Base-by-base conservation (phyloP, 2,888 invertebrate species). In the Drosophila neotestacea region DNA sequence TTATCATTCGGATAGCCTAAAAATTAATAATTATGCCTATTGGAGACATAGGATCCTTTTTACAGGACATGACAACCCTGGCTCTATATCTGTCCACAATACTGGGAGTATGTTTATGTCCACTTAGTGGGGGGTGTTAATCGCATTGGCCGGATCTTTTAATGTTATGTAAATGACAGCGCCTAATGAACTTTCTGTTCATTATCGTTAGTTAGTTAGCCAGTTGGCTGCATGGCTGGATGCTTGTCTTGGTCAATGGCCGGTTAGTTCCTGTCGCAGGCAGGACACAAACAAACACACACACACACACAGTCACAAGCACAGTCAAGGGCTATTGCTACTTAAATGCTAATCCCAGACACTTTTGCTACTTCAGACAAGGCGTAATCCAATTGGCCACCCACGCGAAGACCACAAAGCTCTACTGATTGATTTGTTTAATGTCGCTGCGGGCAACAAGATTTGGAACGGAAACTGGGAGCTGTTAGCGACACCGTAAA, bases 91-190 rank as follows among this genome's bases (percentile, higher is more conserved):
- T 60, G 60, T 61, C 51, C 16, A 48, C 4, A 13, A 16, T 9
- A 4, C 13, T 4, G 70, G 38, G 32, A 38, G 44, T 55, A 59
- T 72, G 70, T 77, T 66, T 65, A 66, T 74, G 62, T 59, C 66
- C 60, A 63, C 62, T 46, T 59, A 64, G 52, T 30, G 55, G 27
- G 4, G 39, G 27, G 44, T 54, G 76, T 65, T 72, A 73, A 73
- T 73, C 69, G 64, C 58, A 64, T 77, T 61, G 68, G 55, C 56
- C 56, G 83, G 77, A 82, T 79, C 83, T 72, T 79, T 75, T 88
- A 88, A 88, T 88, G 88, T 89, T 89, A 85, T 86, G 89, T 90
- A 86, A 86, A 86, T 86, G 85, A 80, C 85, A 83, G 86, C 67
- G 78, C 78, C 90, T 89, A 86, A 86, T 86, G 90, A 89, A 86